Percentiles rank a stretch among this genome's conserved stretches.
Evolutionary conservation across 2,797 vertebrate genomes (phyloP).

Genomic region (Hydrolagus colliei): DNA sequence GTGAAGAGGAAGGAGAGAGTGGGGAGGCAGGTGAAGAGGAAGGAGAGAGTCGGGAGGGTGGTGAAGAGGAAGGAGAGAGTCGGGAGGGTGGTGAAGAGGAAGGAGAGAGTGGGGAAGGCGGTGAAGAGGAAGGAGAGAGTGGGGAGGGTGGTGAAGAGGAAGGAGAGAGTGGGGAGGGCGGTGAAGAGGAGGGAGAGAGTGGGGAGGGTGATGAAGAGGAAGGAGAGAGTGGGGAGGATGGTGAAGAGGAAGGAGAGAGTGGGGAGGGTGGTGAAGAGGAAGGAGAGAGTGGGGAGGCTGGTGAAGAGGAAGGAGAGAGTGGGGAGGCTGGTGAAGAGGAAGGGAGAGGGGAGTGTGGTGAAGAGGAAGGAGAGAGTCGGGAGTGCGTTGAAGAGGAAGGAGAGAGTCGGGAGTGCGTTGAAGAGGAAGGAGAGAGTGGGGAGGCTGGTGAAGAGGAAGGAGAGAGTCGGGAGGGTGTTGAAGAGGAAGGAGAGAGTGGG

Average conservation of each 20-base stretch:
- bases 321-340: too few species aligned
- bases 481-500: too few species aligned
- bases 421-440: neutral
- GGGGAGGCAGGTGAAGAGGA: neutral
- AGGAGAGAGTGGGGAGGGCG: rapidly evolving
- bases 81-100: neutral
- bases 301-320: neutral
- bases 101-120: neutral
- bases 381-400: neutral
- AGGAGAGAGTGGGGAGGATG: rapidly evolving
- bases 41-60: slow-evolving; percentile 30
- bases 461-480: neutral
- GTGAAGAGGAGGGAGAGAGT: neutral
- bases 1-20: neutral
- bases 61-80: neutral
- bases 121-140: neutral
- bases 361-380: neutral
- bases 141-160: rapidly evolving
- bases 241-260: rapidly evolving
- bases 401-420: too few species aligned
- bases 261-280: neutral
- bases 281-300: neutral
- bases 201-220: rapidly evolving
- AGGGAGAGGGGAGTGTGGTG: neutral
- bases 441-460: neutral